phyloP scores from a whole-genome alignment of 92 coral and sea anemone genomes.

The Hydrozoanthus gracilis region DNA sequence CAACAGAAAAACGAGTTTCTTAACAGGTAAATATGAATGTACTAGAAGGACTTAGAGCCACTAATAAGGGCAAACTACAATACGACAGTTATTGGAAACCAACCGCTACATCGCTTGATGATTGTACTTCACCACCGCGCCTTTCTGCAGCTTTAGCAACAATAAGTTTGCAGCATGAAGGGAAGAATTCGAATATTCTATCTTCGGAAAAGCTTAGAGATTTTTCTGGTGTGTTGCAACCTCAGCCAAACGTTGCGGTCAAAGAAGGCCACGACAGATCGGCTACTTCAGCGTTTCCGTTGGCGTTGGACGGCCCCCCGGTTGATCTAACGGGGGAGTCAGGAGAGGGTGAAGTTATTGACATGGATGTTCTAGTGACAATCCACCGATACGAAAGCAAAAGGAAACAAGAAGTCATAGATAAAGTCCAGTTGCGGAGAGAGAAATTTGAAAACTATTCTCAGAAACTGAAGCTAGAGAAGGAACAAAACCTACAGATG shows the following conservation, averaged over 20 bases:
- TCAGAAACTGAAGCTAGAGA: slow-evolving; percentile 51
- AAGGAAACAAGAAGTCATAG: slow-evolving; percentile 60
- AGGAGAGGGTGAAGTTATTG: slow-evolving; percentile 39
- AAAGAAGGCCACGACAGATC: neutral
- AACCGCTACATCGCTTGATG: slow-evolving; percentile 55
- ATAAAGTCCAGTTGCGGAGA: slow-evolving; percentile 45
- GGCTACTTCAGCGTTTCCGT: neutral
- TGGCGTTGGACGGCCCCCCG: too few relatives aligned
- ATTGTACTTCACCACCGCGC: slow-evolving; percentile 62
- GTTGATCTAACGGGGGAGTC: slow-evolving; percentile 19
- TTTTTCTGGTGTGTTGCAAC: neutral
- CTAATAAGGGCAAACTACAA: slow-evolving; percentile 74
- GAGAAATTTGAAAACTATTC: slow-evolving; percentile 55
- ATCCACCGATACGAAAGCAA: slow-evolving; percentile 48
- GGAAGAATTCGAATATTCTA: neutral
- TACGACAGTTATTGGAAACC: slow-evolving; percentile 80
- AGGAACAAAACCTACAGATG: slow-evolving; percentile 52
- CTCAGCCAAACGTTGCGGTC: neutral
- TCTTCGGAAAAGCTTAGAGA: neutral
- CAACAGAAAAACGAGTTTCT: neutral
- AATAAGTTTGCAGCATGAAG: slow-evolving; percentile 8
- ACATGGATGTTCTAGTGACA: slow-evolving; percentile 43
- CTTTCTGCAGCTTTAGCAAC: slow-evolving; percentile 21
- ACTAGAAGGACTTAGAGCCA: slow-evolving; percentile 58
- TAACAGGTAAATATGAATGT: slow-evolving; percentile 40